These are phyloP conservation scores for Crossocerus cetratus DNA, from an alignment of 2,888 invertebrate genomes.

Conservation along the genomic window DNA sequence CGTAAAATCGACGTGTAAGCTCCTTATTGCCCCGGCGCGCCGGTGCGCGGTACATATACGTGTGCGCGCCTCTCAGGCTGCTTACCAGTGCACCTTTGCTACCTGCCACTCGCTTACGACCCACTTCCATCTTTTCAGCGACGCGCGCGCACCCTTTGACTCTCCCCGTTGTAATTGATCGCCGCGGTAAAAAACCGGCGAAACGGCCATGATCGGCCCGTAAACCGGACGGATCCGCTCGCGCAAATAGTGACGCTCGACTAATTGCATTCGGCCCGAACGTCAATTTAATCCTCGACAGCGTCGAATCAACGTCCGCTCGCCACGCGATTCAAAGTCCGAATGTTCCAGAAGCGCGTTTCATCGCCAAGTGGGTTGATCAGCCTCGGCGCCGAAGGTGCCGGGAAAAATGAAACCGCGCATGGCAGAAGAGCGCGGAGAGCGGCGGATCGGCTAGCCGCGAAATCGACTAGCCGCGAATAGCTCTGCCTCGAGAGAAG, in stretches of 20 bases:
- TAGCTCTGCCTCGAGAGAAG: slow-evolving; percentile 7
- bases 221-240: no score
- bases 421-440: slow-evolving; percentile 17
- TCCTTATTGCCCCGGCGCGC: neutral
- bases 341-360: no score
- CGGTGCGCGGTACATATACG: neutral
- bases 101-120: slow-evolving; percentile 2
- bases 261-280: no score
- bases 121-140: neutral
- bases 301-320: no score
- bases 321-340: no score
- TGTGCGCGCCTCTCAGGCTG: neutral
- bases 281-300: no score
- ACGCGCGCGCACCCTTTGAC: no score
- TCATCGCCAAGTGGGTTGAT: no score
- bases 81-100: neutral
- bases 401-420: slow-evolving; percentile 12
- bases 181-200: no score
- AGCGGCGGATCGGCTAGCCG: slow-evolving; percentile 40
- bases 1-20: slow-evolving; percentile 48
- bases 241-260: no score
- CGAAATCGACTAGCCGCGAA: slow-evolving; percentile 54
- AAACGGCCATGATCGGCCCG: no score
- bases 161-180: no score
- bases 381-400: neutral